Base-by-base conservation (phyloP, 2,888 invertebrate species). In the Ochropleura plecta region DNA sequence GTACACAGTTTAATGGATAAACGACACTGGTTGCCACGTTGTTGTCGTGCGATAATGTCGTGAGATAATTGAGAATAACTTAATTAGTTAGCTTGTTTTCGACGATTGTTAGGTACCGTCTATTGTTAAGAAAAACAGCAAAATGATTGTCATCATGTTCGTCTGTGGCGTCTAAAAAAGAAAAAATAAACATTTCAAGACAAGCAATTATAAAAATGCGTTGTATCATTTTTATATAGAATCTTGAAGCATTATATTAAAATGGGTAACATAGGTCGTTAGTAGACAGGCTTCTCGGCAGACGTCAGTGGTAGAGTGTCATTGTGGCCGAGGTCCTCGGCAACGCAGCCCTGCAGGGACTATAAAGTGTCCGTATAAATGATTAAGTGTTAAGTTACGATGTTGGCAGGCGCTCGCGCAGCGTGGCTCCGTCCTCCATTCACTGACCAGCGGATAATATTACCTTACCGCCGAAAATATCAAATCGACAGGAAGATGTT, bases 311-410 rank as follows among this genome's bases (percentile, higher is more conserved):
- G 63, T 81, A 20, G 75, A 83, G 88, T 79, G 70, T 86, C 82
- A 87, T 86, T 86, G 90, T 87, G 83, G 69, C 79, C 82, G 85
- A 81, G 87, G 86, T 76, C 73, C 82, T 76, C 82, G 73, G 79
- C 74, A 78, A 65, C 82, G 65, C 86, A 88, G 87, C 89, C 85
- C 84, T 85, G 86, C 81, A 87, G 89, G 89, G 88, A 93, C 93
- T 94, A 94, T 94, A 95, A 95, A 95, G 92, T 93, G 95, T 95
- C 95, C 90, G 86, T 91, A 91, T 93, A 93, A 94, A 96, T 96
- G 96, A 96, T 96, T 95, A 94, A 96, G 96, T 96, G 96, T 94
- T 95, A 95, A 96, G 95, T 96, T 95, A 95, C 93, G 95, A 94
- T 91, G 91, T 91, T 91, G 88, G 92, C 92, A 89, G 89, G 93